Evolutionary conservation across 1,140 invertebrate species (phyloP).

Genomic region (Pogonomyrmex barbatus): DNA sequence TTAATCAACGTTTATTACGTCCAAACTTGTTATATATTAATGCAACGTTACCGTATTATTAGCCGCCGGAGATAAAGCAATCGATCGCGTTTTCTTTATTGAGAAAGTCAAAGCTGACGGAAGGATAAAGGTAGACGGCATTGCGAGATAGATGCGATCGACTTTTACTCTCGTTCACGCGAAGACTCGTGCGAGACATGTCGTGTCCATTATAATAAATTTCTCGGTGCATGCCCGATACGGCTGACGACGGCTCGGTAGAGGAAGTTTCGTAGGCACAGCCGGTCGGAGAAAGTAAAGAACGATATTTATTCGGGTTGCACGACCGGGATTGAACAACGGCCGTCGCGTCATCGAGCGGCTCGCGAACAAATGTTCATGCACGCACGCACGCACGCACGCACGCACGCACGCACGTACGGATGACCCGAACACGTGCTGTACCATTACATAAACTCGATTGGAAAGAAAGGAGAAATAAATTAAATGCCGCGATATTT

Average conservation of each 20-base stretch:
- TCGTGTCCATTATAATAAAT: constrained; percentile 46
- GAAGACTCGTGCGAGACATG: not conserved
- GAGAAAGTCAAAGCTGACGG: not conserved
- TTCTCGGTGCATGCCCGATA: constrained; percentile 9
- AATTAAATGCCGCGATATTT: not conserved
- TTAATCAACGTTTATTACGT: not conserved
- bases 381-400: not conserved
- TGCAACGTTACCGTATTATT: constrained; percentile 3
- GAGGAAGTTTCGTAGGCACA: constrained; percentile 64
- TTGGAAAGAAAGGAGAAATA: constrained; percentile 10
- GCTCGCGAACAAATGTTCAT: constrained; percentile 11
- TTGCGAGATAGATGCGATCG: constrained; percentile 11
- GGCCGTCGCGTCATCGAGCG: constrained; percentile 12
- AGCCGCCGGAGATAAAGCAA: not conserved
- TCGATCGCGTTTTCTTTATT: constrained; percentile 1
- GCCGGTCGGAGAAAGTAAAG: constrained; percentile 71
- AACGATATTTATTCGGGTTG: constrained; percentile 70
- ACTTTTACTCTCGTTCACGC: constrained; percentile 21
- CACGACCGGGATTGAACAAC: constrained; percentile 50
- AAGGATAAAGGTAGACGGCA: not conserved
- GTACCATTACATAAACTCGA: constrained; percentile 46
- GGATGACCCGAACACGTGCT: constrained; percentile 12
- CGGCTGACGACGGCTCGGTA: not conserved
- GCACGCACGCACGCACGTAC: not conserved
- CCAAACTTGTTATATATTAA: not conserved